Conservation (phyloP, 92 coral and sea anemone genomes). For the Meandrina meandrites region DNA sequence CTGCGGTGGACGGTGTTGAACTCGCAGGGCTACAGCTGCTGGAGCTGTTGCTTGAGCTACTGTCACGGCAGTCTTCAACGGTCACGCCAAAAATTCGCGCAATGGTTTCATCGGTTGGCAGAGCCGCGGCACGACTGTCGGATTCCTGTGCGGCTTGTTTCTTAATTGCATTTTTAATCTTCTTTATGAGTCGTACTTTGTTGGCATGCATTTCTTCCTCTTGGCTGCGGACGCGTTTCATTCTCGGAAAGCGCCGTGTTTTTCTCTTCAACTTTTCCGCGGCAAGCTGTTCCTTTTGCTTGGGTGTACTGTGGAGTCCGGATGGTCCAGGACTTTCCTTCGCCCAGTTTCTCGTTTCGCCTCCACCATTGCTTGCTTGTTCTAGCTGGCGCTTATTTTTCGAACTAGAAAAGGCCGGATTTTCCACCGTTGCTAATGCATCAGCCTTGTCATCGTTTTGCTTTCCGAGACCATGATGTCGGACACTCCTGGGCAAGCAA, state of each 20-base stretch:
- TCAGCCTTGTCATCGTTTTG: neutral
- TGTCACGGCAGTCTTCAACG: neutral
- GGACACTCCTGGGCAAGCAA: neutral
- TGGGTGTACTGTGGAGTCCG: neutral
- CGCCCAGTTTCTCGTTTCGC: neutral
- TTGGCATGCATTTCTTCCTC: neutral
- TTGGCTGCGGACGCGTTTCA: neutral
- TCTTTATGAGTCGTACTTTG: slow-evolving; percentile 1
- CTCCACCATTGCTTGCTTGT: neutral
- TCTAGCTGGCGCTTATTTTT: neutral
- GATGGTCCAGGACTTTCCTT: neutral
- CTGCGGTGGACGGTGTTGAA: neutral
- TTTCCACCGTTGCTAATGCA: neutral
- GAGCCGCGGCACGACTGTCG: neutral
- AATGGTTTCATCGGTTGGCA: slow-evolving; percentile 1
- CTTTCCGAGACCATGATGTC: neutral
- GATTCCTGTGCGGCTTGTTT: neutral
- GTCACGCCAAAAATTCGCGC: neutral
- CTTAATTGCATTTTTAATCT: slow-evolving; percentile 19
- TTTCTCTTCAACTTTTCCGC: neutral
- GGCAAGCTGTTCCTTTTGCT: slow-evolving; percentile 4
- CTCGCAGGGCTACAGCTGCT: neutral
- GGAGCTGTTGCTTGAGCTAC: neutral
- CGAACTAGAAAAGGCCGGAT: neutral
- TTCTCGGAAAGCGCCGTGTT: neutral